Percentiles rank a stretch among this genome's conserved stretches.
phyloP scores from a whole-genome alignment of 1,140 invertebrate genomes.

The Drosophila arawakana region DNA sequence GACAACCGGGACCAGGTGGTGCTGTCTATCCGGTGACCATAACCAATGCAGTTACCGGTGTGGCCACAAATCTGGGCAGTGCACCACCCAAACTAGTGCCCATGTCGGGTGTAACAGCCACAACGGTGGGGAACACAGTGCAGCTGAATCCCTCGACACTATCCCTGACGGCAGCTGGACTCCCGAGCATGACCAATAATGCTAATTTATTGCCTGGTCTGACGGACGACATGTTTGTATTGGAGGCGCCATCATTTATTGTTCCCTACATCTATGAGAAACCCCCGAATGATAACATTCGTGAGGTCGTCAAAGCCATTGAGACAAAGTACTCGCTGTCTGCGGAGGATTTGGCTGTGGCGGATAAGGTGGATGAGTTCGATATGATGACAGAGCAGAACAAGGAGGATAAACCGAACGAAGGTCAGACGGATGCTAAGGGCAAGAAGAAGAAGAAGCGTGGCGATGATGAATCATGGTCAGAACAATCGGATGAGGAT shows the following conservation, averaged over 20 bases:
- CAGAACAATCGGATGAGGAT: slow-evolving; percentile 84
- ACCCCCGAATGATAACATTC: slow-evolving; percentile 91
- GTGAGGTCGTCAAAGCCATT: slow-evolving; percentile 89
- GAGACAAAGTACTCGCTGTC: slow-evolving; percentile 88
- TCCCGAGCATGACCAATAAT: slow-evolving; percentile 80
- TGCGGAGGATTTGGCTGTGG: slow-evolving; percentile 84
- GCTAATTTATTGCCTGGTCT: slow-evolving; percentile 89
- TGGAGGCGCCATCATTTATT: slow-evolving; percentile 95
- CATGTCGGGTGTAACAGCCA: slow-evolving; percentile 56
- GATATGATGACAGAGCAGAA: slow-evolving; percentile 83
- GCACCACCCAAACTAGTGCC: slow-evolving; percentile 76
- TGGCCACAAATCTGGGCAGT: slow-evolving; percentile 62
- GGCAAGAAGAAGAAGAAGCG: slow-evolving; percentile 84
- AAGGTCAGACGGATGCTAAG: slow-evolving; percentile 29
- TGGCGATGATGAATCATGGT: slow-evolving; percentile 84
- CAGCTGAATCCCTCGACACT: slow-evolving; percentile 76
- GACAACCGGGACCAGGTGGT: slow-evolving; percentile 10
- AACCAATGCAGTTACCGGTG: slow-evolving; percentile 77
- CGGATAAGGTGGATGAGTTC: slow-evolving; percentile 81
- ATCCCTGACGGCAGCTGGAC: slow-evolving; percentile 54
- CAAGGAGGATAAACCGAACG: slow-evolving; percentile 71
- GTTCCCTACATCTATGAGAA: slow-evolving; percentile 97
- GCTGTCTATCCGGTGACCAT: slow-evolving; percentile 77
- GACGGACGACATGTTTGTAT: slow-evolving; percentile 95
- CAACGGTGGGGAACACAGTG: slow-evolving; percentile 44